Evolutionary conservation across 30 jellyfish, hydroid and myxozoan species (phyloP).

Genomic region (Nemopilema nomurai): DNA sequence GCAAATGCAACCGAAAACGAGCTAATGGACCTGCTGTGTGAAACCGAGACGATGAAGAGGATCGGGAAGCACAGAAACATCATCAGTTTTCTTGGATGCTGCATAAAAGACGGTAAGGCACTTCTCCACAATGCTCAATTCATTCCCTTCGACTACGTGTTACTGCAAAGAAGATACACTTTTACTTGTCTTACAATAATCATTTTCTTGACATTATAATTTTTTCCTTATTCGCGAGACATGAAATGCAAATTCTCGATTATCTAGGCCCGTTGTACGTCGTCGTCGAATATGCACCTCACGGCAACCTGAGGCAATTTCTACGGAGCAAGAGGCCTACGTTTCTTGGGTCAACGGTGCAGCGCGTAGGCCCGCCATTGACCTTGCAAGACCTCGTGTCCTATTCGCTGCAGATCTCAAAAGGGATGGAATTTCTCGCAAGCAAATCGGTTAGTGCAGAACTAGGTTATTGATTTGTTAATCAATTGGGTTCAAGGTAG

Average conservation of each 20-base stretch:
- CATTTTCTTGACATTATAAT: no score
- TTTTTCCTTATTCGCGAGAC: background rate
- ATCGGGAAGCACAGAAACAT: constrained; percentile 85
- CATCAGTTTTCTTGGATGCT: constrained; percentile 89
- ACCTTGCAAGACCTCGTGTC: constrained; percentile 69
- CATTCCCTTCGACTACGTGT: background rate
- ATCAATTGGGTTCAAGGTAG: background rate
- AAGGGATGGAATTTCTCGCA: constrained; percentile 85
- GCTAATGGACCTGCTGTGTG: constrained; percentile 82
- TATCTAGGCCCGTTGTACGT: constrained; percentile 66
- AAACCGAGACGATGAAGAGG: constrained; percentile 87
- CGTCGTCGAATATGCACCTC: constrained; percentile 85
- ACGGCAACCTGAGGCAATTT: constrained; percentile 79
- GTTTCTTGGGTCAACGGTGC: constrained; percentile 47
- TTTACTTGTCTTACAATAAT: no score
- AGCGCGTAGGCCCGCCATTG: constrained; percentile 40
- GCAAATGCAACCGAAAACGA: constrained; percentile 98
- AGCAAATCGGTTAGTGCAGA: constrained; percentile 46
- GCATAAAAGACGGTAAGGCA: constrained; percentile 76
- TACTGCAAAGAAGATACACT: no score
- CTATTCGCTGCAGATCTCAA: constrained; percentile 63
- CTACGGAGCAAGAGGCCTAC: constrained; percentile 81
- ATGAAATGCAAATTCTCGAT: no score
- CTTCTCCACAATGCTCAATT: background rate
- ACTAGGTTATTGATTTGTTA: background rate